Percentiles rank a stretch among this genome's conserved stretches.
Conservation (phyloP, 2,888 invertebrate species). For the Craniophora ligustri region DNA sequence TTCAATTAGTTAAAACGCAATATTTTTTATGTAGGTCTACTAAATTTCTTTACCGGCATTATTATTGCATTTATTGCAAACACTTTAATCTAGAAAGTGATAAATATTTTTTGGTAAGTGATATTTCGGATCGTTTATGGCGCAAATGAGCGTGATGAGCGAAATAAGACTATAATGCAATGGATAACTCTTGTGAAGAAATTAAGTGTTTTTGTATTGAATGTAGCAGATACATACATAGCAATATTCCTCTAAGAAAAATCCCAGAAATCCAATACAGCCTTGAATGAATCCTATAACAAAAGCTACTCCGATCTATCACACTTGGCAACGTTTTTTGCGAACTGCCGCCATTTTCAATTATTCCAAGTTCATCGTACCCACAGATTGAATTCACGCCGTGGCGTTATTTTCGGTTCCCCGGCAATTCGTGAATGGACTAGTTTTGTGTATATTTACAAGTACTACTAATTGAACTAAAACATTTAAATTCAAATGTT, state of each 20-base stretch:
- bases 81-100: not conserved
- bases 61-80: slow-evolving; percentile 18
- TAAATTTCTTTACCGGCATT: not conserved
- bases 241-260: too few species aligned
- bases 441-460: too few species aligned
- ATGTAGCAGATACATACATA: too few species aligned
- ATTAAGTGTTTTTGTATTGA: too few species aligned
- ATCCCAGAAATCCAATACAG: not conserved
- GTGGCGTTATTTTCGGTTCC: slow-evolving; percentile 28
- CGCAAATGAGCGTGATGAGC: too few species aligned
- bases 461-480: too few species aligned
- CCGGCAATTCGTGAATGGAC: slow-evolving; percentile 12
- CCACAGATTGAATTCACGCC: slow-evolving; percentile 21
- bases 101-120: too few species aligned
- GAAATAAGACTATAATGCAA: too few species aligned
- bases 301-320: slow-evolving; percentile 5
- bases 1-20: slow-evolving; percentile 18
- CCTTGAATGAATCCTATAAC: not conserved
- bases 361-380: slow-evolving; percentile 37
- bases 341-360: slow-evolving; percentile 16
- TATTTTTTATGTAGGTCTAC: not conserved
- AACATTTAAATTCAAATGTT: too few species aligned
- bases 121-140: too few species aligned
- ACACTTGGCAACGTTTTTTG: slow-evolving; percentile 14
- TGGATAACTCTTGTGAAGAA: too few species aligned